Conservation (phyloP, 2,888 invertebrate genomes). For the Papilio protenor region DNA sequence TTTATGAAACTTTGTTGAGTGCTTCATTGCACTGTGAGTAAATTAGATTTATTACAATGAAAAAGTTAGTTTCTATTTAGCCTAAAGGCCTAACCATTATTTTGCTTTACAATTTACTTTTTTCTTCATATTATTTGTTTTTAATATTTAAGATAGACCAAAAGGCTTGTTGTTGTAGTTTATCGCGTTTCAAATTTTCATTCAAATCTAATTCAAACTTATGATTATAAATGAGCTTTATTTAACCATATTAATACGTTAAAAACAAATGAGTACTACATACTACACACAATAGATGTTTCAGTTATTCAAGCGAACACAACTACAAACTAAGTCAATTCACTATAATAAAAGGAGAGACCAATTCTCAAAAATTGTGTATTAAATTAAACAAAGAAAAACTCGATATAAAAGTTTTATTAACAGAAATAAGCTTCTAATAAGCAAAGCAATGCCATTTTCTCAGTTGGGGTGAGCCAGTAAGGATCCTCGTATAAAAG, state of each 20-base stretch:
- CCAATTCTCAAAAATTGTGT: slow-evolving; percentile 49
- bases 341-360: slow-evolving; percentile 5
- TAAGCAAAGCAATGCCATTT: slow-evolving; percentile 58
- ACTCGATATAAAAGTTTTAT: slow-evolving; percentile 64
- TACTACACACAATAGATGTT: neutral
- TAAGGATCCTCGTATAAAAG: slow-evolving; percentile 66
- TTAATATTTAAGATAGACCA: neutral
- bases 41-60: slow-evolving; percentile 30
- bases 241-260: too few relatives aligned
- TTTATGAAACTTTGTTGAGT: slow-evolving; percentile 24
- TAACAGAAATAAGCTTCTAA: slow-evolving; percentile 63
- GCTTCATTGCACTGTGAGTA: slow-evolving; percentile 25
- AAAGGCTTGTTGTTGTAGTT: too few relatives aligned
- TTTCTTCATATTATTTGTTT: neutral
- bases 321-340: slow-evolving; percentile 22
- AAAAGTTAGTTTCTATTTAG: neutral
- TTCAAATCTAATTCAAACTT: too few relatives aligned
- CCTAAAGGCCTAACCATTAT: neutral
- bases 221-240: too few relatives aligned
- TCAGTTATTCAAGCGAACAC: neutral
- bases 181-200: too few relatives aligned
- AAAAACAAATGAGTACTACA: too few relatives aligned
- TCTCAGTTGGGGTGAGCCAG: slow-evolving; percentile 49
- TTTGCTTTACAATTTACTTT: neutral
- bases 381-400: slow-evolving; percentile 43